A percentile compares a stretch with the other conserved stretches of the same genome.
These are phyloP conservation scores for Piprites chloris DNA, from an alignment of 2,113 vertebrate genomes.

Conservation along the genomic window DNA sequence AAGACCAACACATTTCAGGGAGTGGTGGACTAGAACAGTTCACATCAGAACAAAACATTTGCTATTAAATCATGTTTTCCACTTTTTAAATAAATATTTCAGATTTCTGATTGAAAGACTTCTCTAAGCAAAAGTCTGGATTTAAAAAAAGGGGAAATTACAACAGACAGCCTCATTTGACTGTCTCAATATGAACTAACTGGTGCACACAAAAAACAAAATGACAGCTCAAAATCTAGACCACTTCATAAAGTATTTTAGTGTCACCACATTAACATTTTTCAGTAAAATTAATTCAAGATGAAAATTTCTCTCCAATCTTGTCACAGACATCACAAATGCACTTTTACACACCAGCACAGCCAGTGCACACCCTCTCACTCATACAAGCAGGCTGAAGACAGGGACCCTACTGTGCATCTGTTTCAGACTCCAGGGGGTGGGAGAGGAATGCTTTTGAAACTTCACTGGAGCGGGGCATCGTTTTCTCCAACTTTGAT, in stretches of 20 bases:
- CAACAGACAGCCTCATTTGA: not conserved
- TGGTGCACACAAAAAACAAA: not conserved
- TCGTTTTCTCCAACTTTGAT: not conserved
- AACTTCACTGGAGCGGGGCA: not conserved
- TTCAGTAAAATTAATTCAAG: not conserved
- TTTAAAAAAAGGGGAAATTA: not conserved
- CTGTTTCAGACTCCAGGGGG: not conserved
- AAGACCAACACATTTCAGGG: not conserved
- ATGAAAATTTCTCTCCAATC: not conserved
- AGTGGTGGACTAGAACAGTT: not conserved
- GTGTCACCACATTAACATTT: not conserved
- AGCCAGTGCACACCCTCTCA: fast-evolving
- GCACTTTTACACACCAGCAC: not conserved
- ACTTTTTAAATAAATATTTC: not conserved
- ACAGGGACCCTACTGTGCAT: not conserved
- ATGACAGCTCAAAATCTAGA: not conserved
- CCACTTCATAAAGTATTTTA: not conserved
- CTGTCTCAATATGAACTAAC: not conserved
- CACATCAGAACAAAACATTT: not conserved
- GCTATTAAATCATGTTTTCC: not conserved
- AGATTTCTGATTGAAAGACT: not conserved
- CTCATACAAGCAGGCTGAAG: not conserved
- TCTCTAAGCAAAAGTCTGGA: not conserved
- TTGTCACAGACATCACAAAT: not conserved
- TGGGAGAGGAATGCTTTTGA: not conserved